phyloP scores from a whole-genome alignment of 2,888 invertebrate genomes.

The Cremastinae sp. region DNA sequence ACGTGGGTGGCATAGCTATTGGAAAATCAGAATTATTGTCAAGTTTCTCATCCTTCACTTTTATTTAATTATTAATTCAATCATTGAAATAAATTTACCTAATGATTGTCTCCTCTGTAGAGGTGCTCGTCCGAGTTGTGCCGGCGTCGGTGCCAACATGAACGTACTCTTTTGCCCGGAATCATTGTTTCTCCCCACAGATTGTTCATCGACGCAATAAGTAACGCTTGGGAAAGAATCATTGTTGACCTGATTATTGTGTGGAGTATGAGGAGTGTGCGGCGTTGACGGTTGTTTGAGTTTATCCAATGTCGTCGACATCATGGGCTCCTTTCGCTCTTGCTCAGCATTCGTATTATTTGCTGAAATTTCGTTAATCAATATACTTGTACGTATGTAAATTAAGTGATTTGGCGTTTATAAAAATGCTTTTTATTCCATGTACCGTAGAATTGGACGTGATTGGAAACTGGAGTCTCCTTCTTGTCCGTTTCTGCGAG shows the following conservation, averaged over 20 bases:
- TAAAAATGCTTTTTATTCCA: too few species aligned
- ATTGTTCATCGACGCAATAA: slow-evolving; percentile 73
- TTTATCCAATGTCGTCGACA: slow-evolving; percentile 70
- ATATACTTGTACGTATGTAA: too few species aligned
- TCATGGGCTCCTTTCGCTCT: slow-evolving; percentile 71
- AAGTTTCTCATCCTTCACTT: slow-evolving; percentile 20
- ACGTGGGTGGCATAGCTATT: slow-evolving; percentile 75
- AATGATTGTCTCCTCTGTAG: slow-evolving; percentile 92
- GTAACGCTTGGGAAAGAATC: slow-evolving; percentile 71
- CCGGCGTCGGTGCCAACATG: slow-evolving; percentile 95
- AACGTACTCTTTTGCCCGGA: slow-evolving; percentile 81
- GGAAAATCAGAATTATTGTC: slow-evolving; percentile 19
- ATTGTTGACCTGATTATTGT: slow-evolving; percentile 69
- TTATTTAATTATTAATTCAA: neutral
- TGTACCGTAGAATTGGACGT: slow-evolving; percentile 76
- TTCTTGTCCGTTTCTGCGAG: slow-evolving; percentile 75
- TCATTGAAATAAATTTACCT: slow-evolving; percentile 82
- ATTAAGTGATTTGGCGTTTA: too few species aligned
- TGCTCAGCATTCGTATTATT: slow-evolving; percentile 74
- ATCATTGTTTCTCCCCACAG: slow-evolving; percentile 69
- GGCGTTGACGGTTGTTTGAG: slow-evolving; percentile 76
- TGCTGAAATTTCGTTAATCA: slow-evolving; percentile 57
- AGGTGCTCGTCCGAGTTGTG: slow-evolving; percentile 94
- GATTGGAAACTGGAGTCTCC: slow-evolving; percentile 72
- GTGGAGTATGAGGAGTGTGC: slow-evolving; percentile 76